Base-by-base conservation (phyloP, 2,888 invertebrate genomes). In the Nemoura dubitans region DNA sequence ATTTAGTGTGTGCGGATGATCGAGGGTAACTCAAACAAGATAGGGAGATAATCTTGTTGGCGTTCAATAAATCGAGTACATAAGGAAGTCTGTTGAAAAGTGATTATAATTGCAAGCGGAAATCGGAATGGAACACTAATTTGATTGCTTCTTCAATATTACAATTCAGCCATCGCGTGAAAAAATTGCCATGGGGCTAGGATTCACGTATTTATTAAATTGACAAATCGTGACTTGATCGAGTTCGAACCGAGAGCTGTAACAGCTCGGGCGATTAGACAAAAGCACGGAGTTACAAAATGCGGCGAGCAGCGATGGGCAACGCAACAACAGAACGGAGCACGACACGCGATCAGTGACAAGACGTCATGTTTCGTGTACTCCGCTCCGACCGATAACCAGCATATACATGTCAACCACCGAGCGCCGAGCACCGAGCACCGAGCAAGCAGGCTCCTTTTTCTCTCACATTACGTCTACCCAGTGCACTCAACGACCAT, bases 401-500 rank as follows among this genome's bases (percentile, higher is more conserved):
- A n/a, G n/a, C 59, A 59, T 59, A 14, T 26, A 14, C 77, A 6
- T 36, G 36, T 36, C 36, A 36, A 36, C 36, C 36, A 36, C 36
- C 36, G 10, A 3, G 36, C 10, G 36, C 36, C 10, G 3, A 10
- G 3, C 36, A 36, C 36, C 36, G 10, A 10, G 5, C 36, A 36
- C 5, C 59, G 21, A 78, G 27, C 36, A 36, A 6, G 36, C n/a
- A 36, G 59, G 3, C 59, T 78, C 29, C 14, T 78, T 78, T 78
- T 28, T 78, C 78, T 28, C 14, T 78, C 78, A 78, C 27, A 28
- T 78, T 86, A 43, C 36, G 59, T 77, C 80, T 25, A 28, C 29
- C 81, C 81, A n/a, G 59, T 25, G 21, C 26, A 43, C 80, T n/a
- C 26, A 25, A 42, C 27, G 86, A 80, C n/a, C 43, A 80, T n/a